Base-by-base conservation (phyloP, 2,888 invertebrate species). In the Rambutsinella grinnellia region DNA sequence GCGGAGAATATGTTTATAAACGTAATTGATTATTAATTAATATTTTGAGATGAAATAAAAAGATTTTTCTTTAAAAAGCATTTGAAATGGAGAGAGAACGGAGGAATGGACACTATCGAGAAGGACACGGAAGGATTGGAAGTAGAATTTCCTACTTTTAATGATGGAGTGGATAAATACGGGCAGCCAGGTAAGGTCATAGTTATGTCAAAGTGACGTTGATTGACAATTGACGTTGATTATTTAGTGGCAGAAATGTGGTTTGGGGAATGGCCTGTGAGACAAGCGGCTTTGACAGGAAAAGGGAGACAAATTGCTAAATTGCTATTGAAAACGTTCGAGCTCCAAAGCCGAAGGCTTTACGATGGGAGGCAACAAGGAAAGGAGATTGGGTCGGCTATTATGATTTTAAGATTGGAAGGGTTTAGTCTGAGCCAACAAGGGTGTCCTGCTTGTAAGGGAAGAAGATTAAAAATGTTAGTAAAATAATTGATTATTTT, bases 1-100 rank as follows among this genome's bases (percentile, higher is more conserved):
- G 28, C 26, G 2, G 58, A 6, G 15, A n/a, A 58, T 2, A 36
- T 36, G 10, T 27, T 58, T 58, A 26, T 28, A 8, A 13, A 1
- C 6, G 28, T 26, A 1, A 28, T 21, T 54, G 19, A 5, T n/a
- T n/a, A n/a, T n/a, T n/a, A n/a, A n/a, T n/a, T n/a, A n/a, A n/a
- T n/a, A n/a, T n/a, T n/a, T n/a, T n/a, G n/a, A n/a, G n/a, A n/a
- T n/a, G n/a, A n/a, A n/a, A n/a, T n/a, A n/a, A n/a, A n/a, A n/a
- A n/a, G n/a, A n/a, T n/a, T n/a, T 54, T 54, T 26, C 10, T 17
- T 27, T 27, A 27, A 27, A 19, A 3, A 57, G 57, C 61, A 61
- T 21, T 21, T 61, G 8, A 46, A 61, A 46, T 61, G 61, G 61
- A 36, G 61, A 21, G 46, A 36, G n/a, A 23, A 61, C 3, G 6